These are phyloP conservation scores for Venturia canescens DNA, from an alignment of 1,140 invertebrate species.

Conservation along the genomic window DNA sequence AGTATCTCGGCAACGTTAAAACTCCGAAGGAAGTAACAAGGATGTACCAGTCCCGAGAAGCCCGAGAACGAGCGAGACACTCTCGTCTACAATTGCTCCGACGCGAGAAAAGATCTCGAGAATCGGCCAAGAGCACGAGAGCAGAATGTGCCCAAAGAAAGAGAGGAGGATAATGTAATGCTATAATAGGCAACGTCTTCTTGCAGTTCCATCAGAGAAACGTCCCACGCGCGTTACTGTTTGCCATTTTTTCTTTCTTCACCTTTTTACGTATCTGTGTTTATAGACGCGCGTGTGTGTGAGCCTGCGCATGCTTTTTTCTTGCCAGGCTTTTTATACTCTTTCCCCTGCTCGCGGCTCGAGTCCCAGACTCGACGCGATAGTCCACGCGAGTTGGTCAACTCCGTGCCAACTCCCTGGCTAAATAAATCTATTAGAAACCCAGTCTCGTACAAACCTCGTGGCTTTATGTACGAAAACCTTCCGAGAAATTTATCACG, in stretches of 20 bases:
- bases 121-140: conserved; percentile 1
- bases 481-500: conserved; percentile 21
- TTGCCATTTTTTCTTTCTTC: conserved; percentile 14
- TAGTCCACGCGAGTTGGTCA: background rate
- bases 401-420: conserved; percentile 11
- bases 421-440: conserved; percentile 33
- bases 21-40: conserved; percentile 14
- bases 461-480: conserved; percentile 17
- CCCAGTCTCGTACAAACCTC: conserved; percentile 24
- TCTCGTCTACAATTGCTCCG: conserved; percentile 36
- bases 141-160: conserved; percentile 42
- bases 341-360: background rate
- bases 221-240: conserved; percentile 39
- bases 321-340: background rate
- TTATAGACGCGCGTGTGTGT: conserved; percentile 15
- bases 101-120: conserved; percentile 11
- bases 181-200: conserved; percentile 40
- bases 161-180: conserved; percentile 37
- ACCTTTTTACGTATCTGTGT: background rate
- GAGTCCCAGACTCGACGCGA: background rate
- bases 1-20: background rate
- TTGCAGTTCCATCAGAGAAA: conserved; percentile 36
- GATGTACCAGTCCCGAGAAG: conserved; percentile 1
- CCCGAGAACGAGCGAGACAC: background rate
- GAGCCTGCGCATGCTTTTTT: background rate